Base-by-base conservation (phyloP, 2,113 vertebrate genomes). In the Sorex araneus region DNA sequence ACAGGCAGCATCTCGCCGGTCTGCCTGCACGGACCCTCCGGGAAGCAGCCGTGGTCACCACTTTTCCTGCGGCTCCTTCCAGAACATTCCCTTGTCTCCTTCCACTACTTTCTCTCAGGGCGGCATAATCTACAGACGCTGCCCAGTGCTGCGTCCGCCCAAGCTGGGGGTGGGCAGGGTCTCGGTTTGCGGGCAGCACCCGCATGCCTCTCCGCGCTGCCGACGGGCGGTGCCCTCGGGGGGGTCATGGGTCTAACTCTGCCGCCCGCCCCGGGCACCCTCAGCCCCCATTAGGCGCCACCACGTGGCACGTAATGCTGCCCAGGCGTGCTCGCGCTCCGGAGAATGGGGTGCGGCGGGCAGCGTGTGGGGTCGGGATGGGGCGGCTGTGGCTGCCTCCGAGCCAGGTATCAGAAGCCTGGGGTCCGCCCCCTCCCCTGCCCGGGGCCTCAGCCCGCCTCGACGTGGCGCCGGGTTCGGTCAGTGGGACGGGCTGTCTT, bases 101-200 rank as follows among this genome's bases (percentile, higher is more conserved):
- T 91, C 78, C 74, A 67, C 47, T 84, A 47, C 86, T 82, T 91
- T 94, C 70, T 93, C 75, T 89, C 70, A 54, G 10, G 43, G 4
- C 71, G 50, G 8, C 21, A 11, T 81, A 7, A 27, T 25, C 1
- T 27, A 21, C 32, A 27, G 3, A 25, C 21, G 25, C 21, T 40
- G 36, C 3, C 11, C 40, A 21, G 40, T 32, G 13, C 25, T 25
- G 50, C 30, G 45, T 47, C 34, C n/a, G n/a, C 77, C 69, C 50
- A 1, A 18, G 4, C 18, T 27, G 18, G 19, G 21, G 9, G 9
- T 84, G 64, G n/a, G 21, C 16, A 40, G 25, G 3, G 3, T 43
- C 21, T 40, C 8, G 19, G 8, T 40, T 23, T 21, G 10, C 0
- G 32, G 13, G 76, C 21, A 83, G 10, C 8, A 3, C 19, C 27